Evolutionary conservation across 64 coral and sea anemone genomes (phyloP).

Genomic region (Trachythela sp.): DNA sequence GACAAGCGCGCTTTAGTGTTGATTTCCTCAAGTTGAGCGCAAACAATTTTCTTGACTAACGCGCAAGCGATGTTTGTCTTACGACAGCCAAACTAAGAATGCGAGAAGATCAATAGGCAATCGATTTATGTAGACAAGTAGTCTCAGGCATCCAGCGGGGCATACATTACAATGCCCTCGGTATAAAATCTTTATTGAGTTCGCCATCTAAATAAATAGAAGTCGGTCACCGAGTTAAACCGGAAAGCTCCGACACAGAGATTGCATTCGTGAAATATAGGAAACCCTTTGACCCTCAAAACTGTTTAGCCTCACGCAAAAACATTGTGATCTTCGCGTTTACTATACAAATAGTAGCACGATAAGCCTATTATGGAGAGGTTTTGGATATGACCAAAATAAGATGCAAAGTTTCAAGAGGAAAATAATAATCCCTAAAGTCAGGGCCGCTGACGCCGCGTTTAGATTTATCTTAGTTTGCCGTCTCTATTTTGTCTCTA

Average conservation of each 20-base stretch:
- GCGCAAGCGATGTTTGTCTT: background rate
- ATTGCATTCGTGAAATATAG: background rate
- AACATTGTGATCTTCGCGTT: background rate
- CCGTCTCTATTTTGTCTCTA: background rate
- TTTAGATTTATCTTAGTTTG: background rate
- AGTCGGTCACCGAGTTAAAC: background rate
- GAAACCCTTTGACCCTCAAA: background rate
- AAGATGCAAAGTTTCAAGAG: no score
- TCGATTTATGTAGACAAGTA: background rate
- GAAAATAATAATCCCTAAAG: background rate
- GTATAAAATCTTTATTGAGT: background rate
- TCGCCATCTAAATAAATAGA: slow-evolving; percentile 13
- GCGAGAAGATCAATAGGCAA: background rate
- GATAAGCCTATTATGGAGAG: background rate
- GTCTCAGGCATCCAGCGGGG: background rate
- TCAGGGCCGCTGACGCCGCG: background rate
- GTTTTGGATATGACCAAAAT: background rate
- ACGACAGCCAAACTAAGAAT: background rate
- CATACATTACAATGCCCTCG: background rate
- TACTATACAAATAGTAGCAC: background rate
- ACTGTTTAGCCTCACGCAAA: background rate
- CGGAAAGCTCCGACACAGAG: background rate
- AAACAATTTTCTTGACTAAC: background rate
- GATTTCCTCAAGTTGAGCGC: background rate
- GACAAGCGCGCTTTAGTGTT: background rate